Base-by-base conservation (phyloP, 2,113 vertebrate genomes). In the Chroicocephalus ridibundus region DNA sequence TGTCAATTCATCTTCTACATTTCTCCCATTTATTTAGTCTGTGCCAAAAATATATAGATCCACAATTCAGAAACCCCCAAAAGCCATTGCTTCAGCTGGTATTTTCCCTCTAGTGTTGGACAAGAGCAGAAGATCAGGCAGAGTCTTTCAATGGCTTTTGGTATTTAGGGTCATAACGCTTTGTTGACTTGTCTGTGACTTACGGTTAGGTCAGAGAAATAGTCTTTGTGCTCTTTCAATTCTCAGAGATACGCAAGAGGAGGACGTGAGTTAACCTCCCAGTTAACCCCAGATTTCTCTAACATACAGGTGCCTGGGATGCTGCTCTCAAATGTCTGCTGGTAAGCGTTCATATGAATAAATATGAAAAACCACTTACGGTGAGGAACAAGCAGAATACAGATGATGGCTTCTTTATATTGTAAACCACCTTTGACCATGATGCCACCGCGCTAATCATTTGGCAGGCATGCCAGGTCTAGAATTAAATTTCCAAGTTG, bases 401-500 rank as follows among this genome's bases (percentile, higher is more conserved):
- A 44, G 70, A 36, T 26, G 44, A 58, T 3, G 5, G 29, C n/a
- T 88, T 47, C 60, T 64, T 44, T 38, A 29, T 44, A 2, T 13
- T 29, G 7, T 21, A n/a, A 58, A 51, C 13, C 21, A 9, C 8
- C 31, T 65, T 36, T 13, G 24, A 44, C 38, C 38, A 13, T 0
- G 0, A 31, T n/a, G 31, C 19, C 52, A 11, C 5, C 32, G 64
- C 2, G 3, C 15, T 2, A 38, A 46, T 15, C 10, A 8, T 81
- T 58, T 44, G 31, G 44, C 34, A 44, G 31, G 26, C 9, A 3
- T 14, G 22, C 18, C 70, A 21, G n/a, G n/a, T 14, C 9, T 12
- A 31, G 49, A 82, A 82, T 29, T 57, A 17, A 17, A 34, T 57
- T 70, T 71, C 70, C 15, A 34, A 27, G 49, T 12, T 10, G 22